Base-by-base conservation (phyloP, 1,140 invertebrate genomes). In the Ceratoteleas bidentatus region DNA sequence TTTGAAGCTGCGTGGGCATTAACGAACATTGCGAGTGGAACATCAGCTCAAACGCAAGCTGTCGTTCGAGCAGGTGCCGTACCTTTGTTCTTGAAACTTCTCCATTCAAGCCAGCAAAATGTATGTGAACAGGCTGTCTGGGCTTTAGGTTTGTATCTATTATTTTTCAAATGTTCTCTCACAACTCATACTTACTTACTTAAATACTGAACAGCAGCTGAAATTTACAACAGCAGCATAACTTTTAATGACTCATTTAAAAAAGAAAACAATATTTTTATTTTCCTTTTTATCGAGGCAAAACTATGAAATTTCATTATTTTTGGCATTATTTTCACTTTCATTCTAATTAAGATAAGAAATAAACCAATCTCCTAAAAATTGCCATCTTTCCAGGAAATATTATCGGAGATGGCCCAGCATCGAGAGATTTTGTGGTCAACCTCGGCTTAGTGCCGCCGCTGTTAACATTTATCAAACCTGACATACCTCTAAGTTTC, bases 1-100 rank as follows among this genome's bases (percentile, higher is more conserved):
- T 99, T 99, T 92, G 99, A 99, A 93, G 98, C 98, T 74, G 98
- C 98, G 11, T 99, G 99, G 99, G 99, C 98, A 53, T 92, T 99
- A 72, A 99, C 99, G 81, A 99, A 99, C 89, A 99, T 99, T 87
- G 99, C 99, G 3, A 99, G 97, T 57, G 99, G 99, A 57, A 99
- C 97, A 50, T 98, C 98, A 0, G 93, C 94, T 83, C 99, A 99
- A 93, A 99, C 99, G 15, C 97, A 98, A 85, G 95, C 98, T 90
- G 98, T 99, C 24, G 98, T 99, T 3, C 93, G 94, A 81, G 97
- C 97, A 50, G 96, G 98, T 85, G 98, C 99, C 64, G 98, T 99
- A 49, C 98, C 98, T 60, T 93, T 97, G 52, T 99, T 99, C 91
- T 92, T 99, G 53, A 94, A 96, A 87, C 93, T 99, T 57, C 93